Base-by-base conservation (phyloP, 2,888 invertebrate species). In the Eubasilissa splendida region DNA sequence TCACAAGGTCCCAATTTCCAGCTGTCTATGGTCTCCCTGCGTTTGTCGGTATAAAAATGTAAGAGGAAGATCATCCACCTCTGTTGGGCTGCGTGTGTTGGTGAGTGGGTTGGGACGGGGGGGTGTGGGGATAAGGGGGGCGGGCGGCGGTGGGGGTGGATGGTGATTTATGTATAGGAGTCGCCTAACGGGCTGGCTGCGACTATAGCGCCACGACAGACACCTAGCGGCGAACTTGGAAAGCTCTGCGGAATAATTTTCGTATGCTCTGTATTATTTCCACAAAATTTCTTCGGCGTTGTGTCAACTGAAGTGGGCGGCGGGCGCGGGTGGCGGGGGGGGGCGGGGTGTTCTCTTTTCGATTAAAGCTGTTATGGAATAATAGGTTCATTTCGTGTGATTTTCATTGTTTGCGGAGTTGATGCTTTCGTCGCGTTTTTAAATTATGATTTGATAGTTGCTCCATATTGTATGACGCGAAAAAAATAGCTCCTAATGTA, bases 11-110 rank as follows among this genome's bases (percentile, higher is more conserved):
- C 42, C 4, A 42, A 42, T 42, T 42, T 7, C 42, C 42, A 7
- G 22, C 12, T 4, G 4, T 2, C 33, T 11, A 53, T 63, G 73
- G 53, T 31, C 76, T 74, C 78, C 79, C 65, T 60, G 82, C 33
- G 58, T 66, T 73, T 59, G 54, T 87, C 87, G 88, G 89, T 90
- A 90, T 90, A 90, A 90, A 90, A 90, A 90, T 90, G 89, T 89
- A 87, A 89, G 89, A 89, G 89, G 89, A 89, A 90, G 90, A 90
- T 90, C 90, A 90, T 89, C 89, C 89, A 80, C 80, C 83, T 82
- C 78, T 82, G 80, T 76, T 70, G 70, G 74, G 78, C 65, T 70
- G 68, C 76, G 42, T 74, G 81, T 68, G 83, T 65, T 54, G 63
- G 65, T 59, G 77, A 42, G 76, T 58, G 75, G 76, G 79, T 77